These are phyloP conservation scores for Ceratitis capitata DNA, from an alignment of 1,140 invertebrate genomes.

Conservation along the genomic window DNA sequence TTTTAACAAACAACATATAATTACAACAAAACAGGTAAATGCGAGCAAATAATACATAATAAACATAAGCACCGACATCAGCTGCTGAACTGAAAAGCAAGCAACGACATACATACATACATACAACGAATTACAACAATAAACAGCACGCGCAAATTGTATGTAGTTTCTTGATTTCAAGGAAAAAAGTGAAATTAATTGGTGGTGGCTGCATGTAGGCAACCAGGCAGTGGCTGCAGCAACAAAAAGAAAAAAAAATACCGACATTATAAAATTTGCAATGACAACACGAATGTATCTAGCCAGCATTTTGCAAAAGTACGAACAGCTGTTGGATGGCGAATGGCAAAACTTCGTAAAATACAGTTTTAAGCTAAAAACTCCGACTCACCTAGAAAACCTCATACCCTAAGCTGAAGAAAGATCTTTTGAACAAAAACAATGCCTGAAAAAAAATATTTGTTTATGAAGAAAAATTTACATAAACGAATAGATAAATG, in stretches of 20 bases:
- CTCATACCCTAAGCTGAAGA: too few relatives aligned
- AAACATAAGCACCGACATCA: neutral
- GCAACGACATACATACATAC: neutral
- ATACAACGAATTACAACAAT: conserved; percentile 4
- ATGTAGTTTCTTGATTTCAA: conserved; percentile 25
- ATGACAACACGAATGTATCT: neutral
- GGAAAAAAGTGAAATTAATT: conserved; percentile 37
- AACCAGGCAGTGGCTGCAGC: neutral
- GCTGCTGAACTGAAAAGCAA: neutral
- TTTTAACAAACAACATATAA: conserved; percentile 3
- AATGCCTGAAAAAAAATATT: too few relatives aligned
- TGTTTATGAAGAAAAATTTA: too few relatives aligned
- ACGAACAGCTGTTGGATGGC: too few relatives aligned
- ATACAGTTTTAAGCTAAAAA: too few relatives aligned
- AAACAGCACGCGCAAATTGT: conserved; percentile 34
- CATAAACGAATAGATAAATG: too few relatives aligned
- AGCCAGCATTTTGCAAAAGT: too few relatives aligned
- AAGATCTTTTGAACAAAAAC: too few relatives aligned
- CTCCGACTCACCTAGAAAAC: too few relatives aligned
- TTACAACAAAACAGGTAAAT: conserved; percentile 17
- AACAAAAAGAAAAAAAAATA: neutral
- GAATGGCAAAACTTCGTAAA: too few relatives aligned
- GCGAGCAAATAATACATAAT: neutral
- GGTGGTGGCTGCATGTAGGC: neutral
- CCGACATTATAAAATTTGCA: neutral